Percentiles rank a stretch among this genome's conserved stretches.
Conservation (phyloP, 2,888 invertebrate genomes). For the Choreutis nemorana region DNA sequence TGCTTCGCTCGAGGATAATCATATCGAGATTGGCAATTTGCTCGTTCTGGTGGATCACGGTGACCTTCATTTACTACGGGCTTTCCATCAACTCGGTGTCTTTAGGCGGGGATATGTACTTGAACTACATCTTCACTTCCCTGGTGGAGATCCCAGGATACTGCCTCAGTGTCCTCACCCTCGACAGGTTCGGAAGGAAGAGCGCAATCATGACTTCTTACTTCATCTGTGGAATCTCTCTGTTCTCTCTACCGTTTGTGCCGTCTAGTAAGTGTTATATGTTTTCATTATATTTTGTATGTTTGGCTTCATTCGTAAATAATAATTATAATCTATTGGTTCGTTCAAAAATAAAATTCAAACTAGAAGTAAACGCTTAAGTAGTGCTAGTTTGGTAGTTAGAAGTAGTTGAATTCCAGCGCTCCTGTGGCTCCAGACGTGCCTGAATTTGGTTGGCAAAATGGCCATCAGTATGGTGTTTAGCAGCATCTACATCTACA, state of each 20-base stretch:
- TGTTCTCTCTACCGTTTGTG: conserved; percentile 66
- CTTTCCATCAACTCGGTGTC: conserved; percentile 80
- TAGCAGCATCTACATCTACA: conserved; percentile 57
- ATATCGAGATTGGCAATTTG: conserved; percentile 67
- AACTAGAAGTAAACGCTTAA: neutral
- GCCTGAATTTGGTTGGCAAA: conserved; percentile 43
- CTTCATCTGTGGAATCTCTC: conserved; percentile 64
- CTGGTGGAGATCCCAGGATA: conserved; percentile 73
- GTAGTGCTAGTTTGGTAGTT: neutral
- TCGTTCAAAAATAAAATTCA: neutral
- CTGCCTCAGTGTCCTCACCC: conserved; percentile 58
- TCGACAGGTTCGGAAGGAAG: conserved; percentile 68
- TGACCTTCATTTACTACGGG: conserved; percentile 83
- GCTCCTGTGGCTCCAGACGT: conserved; percentile 5
- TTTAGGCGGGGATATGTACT: conserved; percentile 76
- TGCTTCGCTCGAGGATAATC: conserved; percentile 58
- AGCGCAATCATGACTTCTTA: conserved; percentile 65
- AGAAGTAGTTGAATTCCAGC: conserved; percentile 3
- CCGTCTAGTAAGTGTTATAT: conserved; percentile 46
- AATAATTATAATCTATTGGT: neutral
- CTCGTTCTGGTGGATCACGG: conserved; percentile 82
- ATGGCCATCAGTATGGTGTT: conserved; percentile 63
- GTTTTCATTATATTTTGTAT: neutral
- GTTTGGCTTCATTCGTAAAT: neutral
- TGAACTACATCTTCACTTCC: conserved; percentile 76